Evolutionary conservation across 2,888 invertebrate species (phyloP).

Genomic region (Sepiola atlantica): DNA sequence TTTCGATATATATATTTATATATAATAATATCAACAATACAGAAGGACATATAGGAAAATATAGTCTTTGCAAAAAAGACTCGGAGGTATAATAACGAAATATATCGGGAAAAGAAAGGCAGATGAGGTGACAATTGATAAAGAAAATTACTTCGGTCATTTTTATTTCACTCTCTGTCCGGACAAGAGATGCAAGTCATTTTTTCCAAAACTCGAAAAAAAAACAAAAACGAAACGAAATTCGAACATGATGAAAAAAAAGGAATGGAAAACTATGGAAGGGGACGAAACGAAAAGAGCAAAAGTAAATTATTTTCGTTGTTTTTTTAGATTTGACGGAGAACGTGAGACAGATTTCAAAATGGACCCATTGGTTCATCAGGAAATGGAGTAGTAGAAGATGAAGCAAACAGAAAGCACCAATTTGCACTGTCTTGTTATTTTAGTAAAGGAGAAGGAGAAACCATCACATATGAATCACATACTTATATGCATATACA

Average conservation of each 20-base stretch:
- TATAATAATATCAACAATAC: background rate
- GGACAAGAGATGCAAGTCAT: background rate
- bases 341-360: background rate
- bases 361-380: background rate
- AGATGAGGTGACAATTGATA: background rate
- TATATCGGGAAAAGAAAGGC: background rate
- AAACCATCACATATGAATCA: background rate
- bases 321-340: too few relatives aligned
- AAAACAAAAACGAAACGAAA: background rate
- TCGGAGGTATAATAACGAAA: background rate
- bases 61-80: slow-evolving; percentile 12
- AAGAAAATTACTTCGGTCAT: background rate
- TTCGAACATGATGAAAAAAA: background rate
- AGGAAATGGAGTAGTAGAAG: background rate
- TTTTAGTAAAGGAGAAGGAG: background rate
- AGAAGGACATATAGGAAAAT: slow-evolving; percentile 6
- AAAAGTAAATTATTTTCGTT: background rate
- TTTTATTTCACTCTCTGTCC: background rate
- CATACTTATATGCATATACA: background rate
- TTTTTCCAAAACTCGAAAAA: background rate
- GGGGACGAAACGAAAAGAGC: background rate
- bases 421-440: background rate
- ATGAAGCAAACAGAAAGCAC: background rate
- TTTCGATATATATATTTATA: background rate
- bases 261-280: background rate